Conservation (phyloP, 1,140 invertebrate species). For the Cydia strobilella region DNA sequence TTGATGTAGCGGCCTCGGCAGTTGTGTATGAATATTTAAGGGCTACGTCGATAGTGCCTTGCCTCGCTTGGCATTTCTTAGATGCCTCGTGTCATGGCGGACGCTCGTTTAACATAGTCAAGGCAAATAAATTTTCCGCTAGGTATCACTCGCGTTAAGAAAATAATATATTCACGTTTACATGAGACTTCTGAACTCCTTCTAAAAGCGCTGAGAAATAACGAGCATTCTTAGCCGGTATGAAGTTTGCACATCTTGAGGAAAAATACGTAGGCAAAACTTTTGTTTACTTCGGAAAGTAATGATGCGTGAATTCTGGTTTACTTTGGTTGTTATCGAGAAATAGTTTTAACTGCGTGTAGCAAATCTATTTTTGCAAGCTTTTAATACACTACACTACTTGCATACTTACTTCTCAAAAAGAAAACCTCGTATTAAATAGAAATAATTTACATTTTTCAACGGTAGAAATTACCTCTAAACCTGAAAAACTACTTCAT, state of each 20-base stretch:
- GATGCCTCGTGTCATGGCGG: slow-evolving; percentile 34
- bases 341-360: not conserved
- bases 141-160: slow-evolving; percentile 15
- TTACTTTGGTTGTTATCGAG: not conserved
- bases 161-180: slow-evolving; percentile 18
- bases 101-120: slow-evolving; percentile 15
- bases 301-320: not conserved
- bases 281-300: not conserved
- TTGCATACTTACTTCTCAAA: too few relatives aligned
- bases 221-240: not conserved
- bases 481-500: too few relatives aligned
- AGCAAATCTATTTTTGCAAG: not conserved
- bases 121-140: slow-evolving; percentile 16
- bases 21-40: slow-evolving; percentile 60
- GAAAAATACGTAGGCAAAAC: not conserved
- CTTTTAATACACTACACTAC: too few relatives aligned
- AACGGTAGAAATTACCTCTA: too few relatives aligned
- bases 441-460: too few relatives aligned
- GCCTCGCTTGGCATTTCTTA: slow-evolving; percentile 44
- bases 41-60: slow-evolving; percentile 46
- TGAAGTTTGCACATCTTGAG: not conserved
- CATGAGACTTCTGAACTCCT: not conserved
- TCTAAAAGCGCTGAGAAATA: not conserved
- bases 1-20: slow-evolving; percentile 52
- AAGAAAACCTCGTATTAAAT: too few relatives aligned